Evolutionary conservation across 2,888 invertebrate genomes (phyloP).

Genomic region (Eristalinus aeneus): DNA sequence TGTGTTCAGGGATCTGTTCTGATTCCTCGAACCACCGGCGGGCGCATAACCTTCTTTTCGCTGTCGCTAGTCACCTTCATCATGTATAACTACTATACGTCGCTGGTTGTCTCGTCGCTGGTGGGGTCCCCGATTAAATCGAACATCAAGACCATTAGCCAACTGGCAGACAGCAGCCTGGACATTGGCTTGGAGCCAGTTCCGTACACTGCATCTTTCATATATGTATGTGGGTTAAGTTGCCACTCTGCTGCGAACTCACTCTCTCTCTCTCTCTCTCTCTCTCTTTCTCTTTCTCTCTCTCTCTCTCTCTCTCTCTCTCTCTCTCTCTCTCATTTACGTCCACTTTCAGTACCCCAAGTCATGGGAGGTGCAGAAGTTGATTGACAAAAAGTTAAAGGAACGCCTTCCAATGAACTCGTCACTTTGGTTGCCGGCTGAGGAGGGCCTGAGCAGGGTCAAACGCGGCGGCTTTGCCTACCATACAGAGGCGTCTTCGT

Average conservation of each 20-base stretch:
- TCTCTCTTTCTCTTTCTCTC: no score
- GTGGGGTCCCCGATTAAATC: conserved; percentile 83
- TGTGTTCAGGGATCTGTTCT: conserved; percentile 81
- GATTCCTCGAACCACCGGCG: conserved; percentile 80
- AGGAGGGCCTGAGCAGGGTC: conserved; percentile 75
- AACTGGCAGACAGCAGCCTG: conserved; percentile 82
- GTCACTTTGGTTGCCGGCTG: conserved; percentile 73
- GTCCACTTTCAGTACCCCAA: conserved; percentile 71
- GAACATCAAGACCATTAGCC: conserved; percentile 81
- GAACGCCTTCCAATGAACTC: conserved; percentile 4
- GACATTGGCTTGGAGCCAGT: conserved; percentile 82
- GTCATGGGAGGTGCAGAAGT: conserved; percentile 73
- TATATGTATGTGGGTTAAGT: conserved; percentile 76
- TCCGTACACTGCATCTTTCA: conserved; percentile 75
- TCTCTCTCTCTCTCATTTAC: no score
- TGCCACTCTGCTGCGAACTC: neutral
- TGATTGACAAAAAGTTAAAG: conserved; percentile 54
- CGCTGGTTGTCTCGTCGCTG: conserved; percentile 84
- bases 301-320: no score
- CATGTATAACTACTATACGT: conserved; percentile 84
- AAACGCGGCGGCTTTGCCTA: conserved; percentile 77
- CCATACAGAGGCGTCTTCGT: conserved; percentile 75
- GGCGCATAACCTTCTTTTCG: conserved; percentile 77
- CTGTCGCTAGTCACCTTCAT: conserved; percentile 79
- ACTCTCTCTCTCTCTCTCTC: no score